Base-by-base conservation (phyloP, 2,888 invertebrate species). In the Andrena camellia region DNA sequence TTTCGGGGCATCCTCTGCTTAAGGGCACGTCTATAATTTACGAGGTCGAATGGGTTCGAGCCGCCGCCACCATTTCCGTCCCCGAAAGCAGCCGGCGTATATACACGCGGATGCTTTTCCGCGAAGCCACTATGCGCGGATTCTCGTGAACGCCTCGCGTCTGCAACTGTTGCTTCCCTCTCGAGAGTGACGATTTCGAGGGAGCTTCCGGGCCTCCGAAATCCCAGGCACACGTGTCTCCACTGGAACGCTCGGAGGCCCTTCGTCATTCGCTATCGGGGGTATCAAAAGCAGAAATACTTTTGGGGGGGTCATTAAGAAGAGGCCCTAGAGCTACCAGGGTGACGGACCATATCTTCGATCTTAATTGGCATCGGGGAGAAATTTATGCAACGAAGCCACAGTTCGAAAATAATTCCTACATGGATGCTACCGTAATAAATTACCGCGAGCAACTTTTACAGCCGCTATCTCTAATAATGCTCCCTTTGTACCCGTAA, bases 21-120 rank as follows among this genome's bases (percentile, higher is more conserved):
- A 88, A 90, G 88, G 90, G 90, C 87, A 88, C 88, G 88, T 90
- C 86, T 88, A 91, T 90, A 90, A 91, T 91, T 92, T 89, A 90
- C 83, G 78, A 33, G 84, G 75, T 81, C 81, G 88, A 90, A 90
- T 88, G 87, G 85, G 73, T 67, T 70, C 66, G 35, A 74, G 52
- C 54, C 75, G 52, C 59, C 54, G 59, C 52, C 48, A 4, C 59
- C 59, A 48, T 69, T 63, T 29, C 77, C 57, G 26, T 52, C 48
- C 50, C 20, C 26, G 33, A 64, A 52, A 50, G 42, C 60, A 48
- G 48, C 35, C 64, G 59, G 59, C 42, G 17, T 42, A 42, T 23
- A 26, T 57, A 63, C 80, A 67, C 78, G 78, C 57, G 64, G 59
- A 52, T 54, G 79, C 78, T 78, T 73, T 73, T 64, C 78, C 77